Evolutionary conservation across 2,113 vertebrate species (phyloP), one percentile per base, ranked within the genome.

Genomic region (Sciurus niger): DNA sequence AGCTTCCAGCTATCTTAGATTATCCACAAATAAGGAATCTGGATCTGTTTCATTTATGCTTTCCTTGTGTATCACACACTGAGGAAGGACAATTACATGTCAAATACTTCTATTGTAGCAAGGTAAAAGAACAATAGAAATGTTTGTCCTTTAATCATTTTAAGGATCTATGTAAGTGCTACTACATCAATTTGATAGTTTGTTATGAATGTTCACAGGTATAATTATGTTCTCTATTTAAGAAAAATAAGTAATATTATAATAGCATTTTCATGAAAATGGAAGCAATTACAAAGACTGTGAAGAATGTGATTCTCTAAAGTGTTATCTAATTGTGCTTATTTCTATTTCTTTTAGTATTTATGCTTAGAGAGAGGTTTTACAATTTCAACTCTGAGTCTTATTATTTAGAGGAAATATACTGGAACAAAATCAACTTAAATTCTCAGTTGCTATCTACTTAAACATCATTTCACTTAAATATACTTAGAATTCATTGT

Each of bases 401-500:
- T 90, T 96, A 40, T 72, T 96, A 63, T 93, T 93, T 68, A 79
- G 46, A 79, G 70, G n/a, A 93, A 84, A 95, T 1, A 80, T 40
- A 40, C 24, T 30, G 79, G 40, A 77, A 87, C 34, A 93, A 98
- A 98, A 97, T 96, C 53, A 34, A 97, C 94, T 96, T 87, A 92
- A 97, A 98, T 98, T 98, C 94, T 98, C 97, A 97, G 16, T 93
- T 95, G 93, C 76, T 98, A 91, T 76, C 60, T 96, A 97, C 86
- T 97, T 97, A 97, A 96, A 95, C 96, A 97, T 97, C 93, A 97
- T 85, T 98, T 98, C 97, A 97, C 98, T 97, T 96, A 92, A 97
- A 84, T 95, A 84, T 82, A 98, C 48, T 97, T 98, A 96, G 85
- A 97, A 89, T 96, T 98, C 98, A 92, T 95, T 92, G 48, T 93